phyloP scores from a whole-genome alignment of 1,140 invertebrate genomes.

The Metopolophium dirhodum region DNA sequence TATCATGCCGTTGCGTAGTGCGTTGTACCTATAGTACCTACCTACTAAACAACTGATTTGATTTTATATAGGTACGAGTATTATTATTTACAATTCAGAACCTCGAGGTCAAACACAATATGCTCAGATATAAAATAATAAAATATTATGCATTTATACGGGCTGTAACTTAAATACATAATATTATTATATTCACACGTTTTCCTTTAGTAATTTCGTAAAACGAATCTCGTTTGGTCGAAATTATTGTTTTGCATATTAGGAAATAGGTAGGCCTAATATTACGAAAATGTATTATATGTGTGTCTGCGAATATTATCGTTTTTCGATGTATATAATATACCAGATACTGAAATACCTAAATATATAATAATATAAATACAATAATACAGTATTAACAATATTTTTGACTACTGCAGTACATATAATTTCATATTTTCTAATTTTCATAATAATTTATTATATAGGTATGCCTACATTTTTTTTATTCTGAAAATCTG shows the following conservation, averaged over 20 bases:
- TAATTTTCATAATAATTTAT: background rate
- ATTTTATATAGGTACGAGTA: background rate
- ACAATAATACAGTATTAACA: background rate
- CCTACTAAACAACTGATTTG: background rate
- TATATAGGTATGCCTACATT: background rate
- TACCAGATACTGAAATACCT: too few species aligned
- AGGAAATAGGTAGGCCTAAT: too few species aligned
- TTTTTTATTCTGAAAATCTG: background rate
- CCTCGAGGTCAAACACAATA: background rate
- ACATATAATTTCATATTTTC: background rate
- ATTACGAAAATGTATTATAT: background rate
- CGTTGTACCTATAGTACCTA: too few species aligned
- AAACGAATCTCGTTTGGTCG: background rate
- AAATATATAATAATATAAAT: background rate
- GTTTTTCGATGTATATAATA: background rate
- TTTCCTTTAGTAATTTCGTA: background rate
- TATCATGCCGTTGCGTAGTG: too few species aligned
- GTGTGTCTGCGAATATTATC: background rate
- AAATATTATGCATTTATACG: background rate
- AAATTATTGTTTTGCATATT: too few species aligned
- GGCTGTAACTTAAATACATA: background rate
- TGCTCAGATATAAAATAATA: background rate
- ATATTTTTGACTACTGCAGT: background rate
- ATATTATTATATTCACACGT: background rate
- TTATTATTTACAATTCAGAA: background rate